Conservation (phyloP, 2,797 vertebrate species). For the Parauchenoglanis punctatus region DNA sequence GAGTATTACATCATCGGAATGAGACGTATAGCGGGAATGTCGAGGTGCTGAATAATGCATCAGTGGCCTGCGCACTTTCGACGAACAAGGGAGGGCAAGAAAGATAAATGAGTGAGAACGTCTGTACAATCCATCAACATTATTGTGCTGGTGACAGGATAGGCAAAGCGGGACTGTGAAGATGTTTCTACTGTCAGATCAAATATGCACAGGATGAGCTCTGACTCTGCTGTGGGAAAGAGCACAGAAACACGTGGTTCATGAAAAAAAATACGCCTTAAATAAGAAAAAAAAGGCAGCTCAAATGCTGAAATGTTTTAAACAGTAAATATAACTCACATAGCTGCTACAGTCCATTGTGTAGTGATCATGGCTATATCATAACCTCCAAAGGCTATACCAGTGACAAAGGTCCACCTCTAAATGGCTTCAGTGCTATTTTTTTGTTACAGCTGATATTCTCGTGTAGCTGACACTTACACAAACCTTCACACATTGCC, state of each 20-base stretch:
- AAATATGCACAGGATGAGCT: slow-evolving; percentile 48
- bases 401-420: not conserved
- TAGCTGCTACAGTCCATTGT: not conserved
- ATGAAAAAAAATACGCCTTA: not conserved
- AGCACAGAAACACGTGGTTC: not conserved
- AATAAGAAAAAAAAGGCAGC: not conserved
- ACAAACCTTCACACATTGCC: not conserved
- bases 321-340: not conserved
- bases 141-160: slow-evolving; percentile 55
- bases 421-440: not conserved
- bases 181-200: slow-evolving; percentile 50
- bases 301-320: not conserved
- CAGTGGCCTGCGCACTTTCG: slow-evolving; percentile 48
- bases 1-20: slow-evolving; percentile 52
- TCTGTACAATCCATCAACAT: slow-evolving; percentile 61
- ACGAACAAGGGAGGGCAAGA: slow-evolving; percentile 51
- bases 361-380: not conserved
- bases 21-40: slow-evolving; percentile 45
- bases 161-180: slow-evolving; percentile 49
- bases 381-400: not conserved
- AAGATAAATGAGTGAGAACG: slow-evolving; percentile 48
- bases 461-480: not conserved
- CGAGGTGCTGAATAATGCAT: slow-evolving; percentile 55
- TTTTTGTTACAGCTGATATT: not conserved
- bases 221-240: slow-evolving; percentile 9